Base-by-base conservation (phyloP, 2,797 vertebrate species). In the Gila robusta region DNA sequence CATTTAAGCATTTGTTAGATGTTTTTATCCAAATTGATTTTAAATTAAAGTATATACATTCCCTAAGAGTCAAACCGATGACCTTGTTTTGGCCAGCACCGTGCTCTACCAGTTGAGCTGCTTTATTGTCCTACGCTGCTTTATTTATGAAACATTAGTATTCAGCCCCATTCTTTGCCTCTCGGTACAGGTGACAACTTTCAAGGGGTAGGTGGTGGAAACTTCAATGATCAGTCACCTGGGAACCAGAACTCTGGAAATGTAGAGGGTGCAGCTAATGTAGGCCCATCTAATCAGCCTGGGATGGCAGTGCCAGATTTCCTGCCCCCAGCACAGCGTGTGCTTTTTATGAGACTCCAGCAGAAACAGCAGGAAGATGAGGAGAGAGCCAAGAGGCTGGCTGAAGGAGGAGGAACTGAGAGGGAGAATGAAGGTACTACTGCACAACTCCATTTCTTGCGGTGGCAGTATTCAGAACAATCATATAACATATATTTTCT, bases 331-430 rank as follows among this genome's bases (percentile, higher is more conserved):
- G 96, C 98, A 0, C 98, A 98, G 90, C 94, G 97, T 1, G 97
- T 97, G 12, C 94, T 99, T 17, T 99, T 98, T 92, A 94, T 99
- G 94, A 95, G 98, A 85, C 98, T 99, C 92, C 98, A 98, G 87
- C 98, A 98, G 92, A 99, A 99, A 89, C 97, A 99, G 92, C 97
- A 98, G 86, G 97, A 99, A 89, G 98, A 98, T 41, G 97, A 98
- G 91, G 97, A 99, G 88, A 89, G 97, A 87, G 97, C 97, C 4
- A 96, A 96, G 85, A 94, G 97, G 79, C 94, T 97, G 81, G 96
- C 96, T 0, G 97, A 98, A 90, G 96, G 97, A 88, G 96, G 97
- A 88, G 96, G 92, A 23, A 59, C 90, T 0, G 95, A 95, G 69
- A 95, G 94, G 89, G 95, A 96, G 3, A 94, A 95, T 81, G 98